Base-by-base conservation (phyloP, 2,797 vertebrate species). In the Oophaga sylvatica region DNA sequence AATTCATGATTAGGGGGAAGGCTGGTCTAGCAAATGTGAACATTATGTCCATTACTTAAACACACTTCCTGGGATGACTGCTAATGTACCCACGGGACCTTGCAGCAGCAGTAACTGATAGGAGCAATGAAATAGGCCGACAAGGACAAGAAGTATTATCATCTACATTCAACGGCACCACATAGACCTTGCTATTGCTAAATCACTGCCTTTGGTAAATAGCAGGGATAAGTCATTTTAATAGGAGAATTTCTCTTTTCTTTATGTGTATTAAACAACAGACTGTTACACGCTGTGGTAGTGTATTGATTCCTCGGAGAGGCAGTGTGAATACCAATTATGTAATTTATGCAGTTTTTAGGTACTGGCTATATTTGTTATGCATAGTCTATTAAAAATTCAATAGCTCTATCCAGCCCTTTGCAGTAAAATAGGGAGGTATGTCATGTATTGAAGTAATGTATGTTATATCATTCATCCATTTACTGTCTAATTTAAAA, bases 41-140 rank as follows among this genome's bases (percentile, higher is more conserved):
- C 95, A 96, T 95, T 96, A 95, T 95, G 95, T 96, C 95, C 95
- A 96, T 96, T 96, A 96, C 95, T 96, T 96, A 96, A 96, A 95
- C 95, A 96, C 95, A 96, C 95, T 96, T 95, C 95, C 95, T 96
- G 95, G 95, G 93, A 94, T 96, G 95, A 96, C 95, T 96, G 95
- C 94, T 95, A 95, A 95, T 96, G 95, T 95, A 95, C 95, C 93
- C 95, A 93, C 88, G 95, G 94, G 95, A 95, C 93, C 92, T 92
- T 93, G 93, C 93, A 92, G 94, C 93, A 94, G 94, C 94, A 93
- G 92, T 93, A 92, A 94, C 94, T 93, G 95, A 95, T 95, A 94
- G 94, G 91, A 92, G 90, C 94, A 93, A 93, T 95, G 95, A 95
- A 96, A 95, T 91, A 95, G 93, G 93, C 94, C 85, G 95, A 95